Evolutionary conservation across 1,140 invertebrate genomes (phyloP).

Genomic region (Carposina sasakii): DNA sequence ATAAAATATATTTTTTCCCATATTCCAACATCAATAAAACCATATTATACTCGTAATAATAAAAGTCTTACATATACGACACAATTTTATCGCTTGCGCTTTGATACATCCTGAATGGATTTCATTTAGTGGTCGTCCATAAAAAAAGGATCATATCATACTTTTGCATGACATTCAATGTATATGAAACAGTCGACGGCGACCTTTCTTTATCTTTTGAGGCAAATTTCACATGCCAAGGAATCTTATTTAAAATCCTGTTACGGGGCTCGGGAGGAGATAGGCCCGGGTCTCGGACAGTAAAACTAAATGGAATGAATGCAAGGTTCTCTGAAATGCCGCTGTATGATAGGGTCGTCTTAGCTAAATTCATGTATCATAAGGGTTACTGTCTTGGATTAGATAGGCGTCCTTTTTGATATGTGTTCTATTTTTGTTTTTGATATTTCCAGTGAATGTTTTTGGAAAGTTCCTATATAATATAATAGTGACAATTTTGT

Average conservation of each 20-base stretch:
- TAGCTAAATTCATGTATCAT: constrained; percentile 41
- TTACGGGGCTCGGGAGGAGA: constrained; percentile 52
- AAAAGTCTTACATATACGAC: too few species aligned
- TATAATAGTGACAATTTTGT: too few species aligned
- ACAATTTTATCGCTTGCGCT: constrained; percentile 15
- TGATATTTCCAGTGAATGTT: too few species aligned
- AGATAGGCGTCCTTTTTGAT: too few species aligned
- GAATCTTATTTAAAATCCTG: constrained; percentile 71
- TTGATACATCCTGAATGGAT: constrained; percentile 20
- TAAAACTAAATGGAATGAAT: constrained; percentile 72
- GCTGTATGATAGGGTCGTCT: constrained; percentile 53
- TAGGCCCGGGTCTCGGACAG: constrained; percentile 64
- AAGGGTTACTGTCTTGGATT: constrained; percentile 43
- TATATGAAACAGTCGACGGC: constrained; percentile 43
- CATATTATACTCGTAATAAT: too few species aligned
- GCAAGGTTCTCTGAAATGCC: constrained; percentile 53
- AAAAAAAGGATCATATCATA: constrained; percentile 53
- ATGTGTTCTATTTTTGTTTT: too few species aligned
- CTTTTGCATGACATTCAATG: constrained; percentile 52
- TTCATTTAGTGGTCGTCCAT: constrained; percentile 37
- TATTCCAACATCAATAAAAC: too few species aligned
- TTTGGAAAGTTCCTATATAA: too few species aligned
- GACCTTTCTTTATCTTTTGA: constrained; percentile 68
- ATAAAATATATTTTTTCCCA: too few species aligned
- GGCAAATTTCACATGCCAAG: constrained; percentile 58